Evolutionary conservation across 2,113 vertebrate species (phyloP).

Genomic region (Platanista minor): DNA sequence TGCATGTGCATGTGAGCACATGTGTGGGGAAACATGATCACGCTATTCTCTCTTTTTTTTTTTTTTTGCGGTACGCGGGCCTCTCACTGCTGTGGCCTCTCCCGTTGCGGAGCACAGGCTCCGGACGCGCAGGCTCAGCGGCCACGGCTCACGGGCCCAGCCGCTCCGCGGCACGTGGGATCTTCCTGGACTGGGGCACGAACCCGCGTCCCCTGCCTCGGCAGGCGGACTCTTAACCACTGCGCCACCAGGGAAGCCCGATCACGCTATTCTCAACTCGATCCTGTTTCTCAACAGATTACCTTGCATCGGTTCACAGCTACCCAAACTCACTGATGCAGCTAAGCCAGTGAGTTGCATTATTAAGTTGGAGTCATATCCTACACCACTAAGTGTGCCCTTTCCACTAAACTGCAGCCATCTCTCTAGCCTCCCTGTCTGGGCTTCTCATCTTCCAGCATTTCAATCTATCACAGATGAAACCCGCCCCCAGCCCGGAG

Average conservation of each 20-base stretch:
- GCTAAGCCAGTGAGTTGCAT: neutral
- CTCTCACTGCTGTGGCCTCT: too few relatives aligned
- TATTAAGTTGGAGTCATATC: neutral
- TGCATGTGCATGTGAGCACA: too few relatives aligned
- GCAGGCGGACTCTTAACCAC: too few relatives aligned
- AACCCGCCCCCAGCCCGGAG: neutral
- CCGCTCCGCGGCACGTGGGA: too few relatives aligned
- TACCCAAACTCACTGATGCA: neutral
- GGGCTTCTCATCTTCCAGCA: neutral
- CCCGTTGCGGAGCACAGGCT: too few relatives aligned
- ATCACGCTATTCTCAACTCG: fast-evolving
- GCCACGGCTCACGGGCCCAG: too few relatives aligned
- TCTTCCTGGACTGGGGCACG: too few relatives aligned
- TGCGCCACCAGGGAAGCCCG: too few relatives aligned
- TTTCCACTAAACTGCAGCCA: neutral
- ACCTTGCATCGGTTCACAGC: neutral
- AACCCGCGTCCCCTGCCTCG: too few relatives aligned
- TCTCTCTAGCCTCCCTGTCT: neutral
- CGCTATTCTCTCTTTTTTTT: too few relatives aligned
- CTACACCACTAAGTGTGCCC: neutral
- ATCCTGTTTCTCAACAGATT: neutral
- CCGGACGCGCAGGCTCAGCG: too few relatives aligned
- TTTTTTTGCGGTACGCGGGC: too few relatives aligned
- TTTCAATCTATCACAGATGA: neutral
- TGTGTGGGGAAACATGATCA: neutral